These are phyloP conservation scores for Drosophila vallismaia DNA, from an alignment of 2,888 invertebrate species.

Conservation along the genomic window DNA sequence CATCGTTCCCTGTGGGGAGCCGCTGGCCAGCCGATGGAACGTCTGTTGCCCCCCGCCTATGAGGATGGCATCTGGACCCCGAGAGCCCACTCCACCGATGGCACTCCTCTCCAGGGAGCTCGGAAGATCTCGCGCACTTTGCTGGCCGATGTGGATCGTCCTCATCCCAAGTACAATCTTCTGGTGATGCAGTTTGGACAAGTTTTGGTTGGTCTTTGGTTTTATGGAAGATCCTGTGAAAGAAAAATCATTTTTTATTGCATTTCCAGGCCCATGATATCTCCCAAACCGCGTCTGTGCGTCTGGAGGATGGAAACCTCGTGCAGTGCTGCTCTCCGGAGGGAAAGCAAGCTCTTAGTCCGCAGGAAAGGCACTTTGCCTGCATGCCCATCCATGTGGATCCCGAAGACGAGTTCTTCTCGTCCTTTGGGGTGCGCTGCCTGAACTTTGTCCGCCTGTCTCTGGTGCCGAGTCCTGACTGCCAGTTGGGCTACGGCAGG, in stretches of 20 bases:
- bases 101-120: conserved; percentile 87
- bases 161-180: conserved; percentile 87
- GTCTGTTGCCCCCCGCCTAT: conserved; percentile 88
- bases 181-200: conserved; percentile 92
- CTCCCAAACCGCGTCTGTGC: conserved; percentile 88
- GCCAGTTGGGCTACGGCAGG: conserved; percentile 88
- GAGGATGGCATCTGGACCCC: conserved; percentile 86
- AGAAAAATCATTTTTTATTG: background rate
- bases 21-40: conserved; percentile 87
- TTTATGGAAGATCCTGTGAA: too few species aligned
- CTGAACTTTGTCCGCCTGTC: conserved; percentile 90
- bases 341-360: conserved; percentile 85
- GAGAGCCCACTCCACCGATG: conserved; percentile 80
- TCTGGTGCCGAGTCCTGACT: conserved; percentile 87
- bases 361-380: conserved; percentile 86
- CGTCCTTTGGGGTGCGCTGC: conserved; percentile 86
- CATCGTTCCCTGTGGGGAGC: conserved; percentile 87
- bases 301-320: conserved; percentile 87
- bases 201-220: conserved; percentile 84
- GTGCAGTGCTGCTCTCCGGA: conserved; percentile 89
- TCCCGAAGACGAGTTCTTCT: conserved; percentile 86
- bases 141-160: conserved; percentile 86
- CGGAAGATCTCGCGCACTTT: conserved; percentile 88
- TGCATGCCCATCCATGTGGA: conserved; percentile 88
- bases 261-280: conserved; percentile 87